Evolutionary conservation across 1,140 invertebrate genomes (phyloP).

Genomic region (Orussus abietinus): DNA sequence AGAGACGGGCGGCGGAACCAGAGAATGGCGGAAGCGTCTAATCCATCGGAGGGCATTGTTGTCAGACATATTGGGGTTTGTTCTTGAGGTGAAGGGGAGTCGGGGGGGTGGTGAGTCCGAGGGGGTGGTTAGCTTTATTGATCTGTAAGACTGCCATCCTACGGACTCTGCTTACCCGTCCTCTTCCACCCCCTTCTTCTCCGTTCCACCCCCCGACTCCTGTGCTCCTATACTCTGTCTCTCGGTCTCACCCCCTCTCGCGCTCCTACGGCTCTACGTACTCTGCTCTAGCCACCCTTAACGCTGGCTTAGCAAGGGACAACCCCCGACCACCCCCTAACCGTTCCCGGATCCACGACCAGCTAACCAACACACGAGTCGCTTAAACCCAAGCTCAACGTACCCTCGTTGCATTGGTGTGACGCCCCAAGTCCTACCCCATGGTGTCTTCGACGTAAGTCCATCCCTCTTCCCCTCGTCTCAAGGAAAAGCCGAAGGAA

Average conservation of each 20-base stretch:
- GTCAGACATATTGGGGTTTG: conserved; percentile 52
- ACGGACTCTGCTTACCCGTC: conserved; percentile 29
- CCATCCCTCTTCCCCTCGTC: conserved; percentile 18
- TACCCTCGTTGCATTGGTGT: conserved; percentile 38
- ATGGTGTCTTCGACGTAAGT: conserved; percentile 29
- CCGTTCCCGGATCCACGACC: conserved; percentile 36
- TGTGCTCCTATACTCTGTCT: conserved; percentile 12
- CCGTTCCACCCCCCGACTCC: conserved; percentile 28
- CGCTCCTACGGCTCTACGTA: conserved; percentile 23
- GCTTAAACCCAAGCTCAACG: conserved; percentile 41
- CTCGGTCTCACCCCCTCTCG: conserved; percentile 8
- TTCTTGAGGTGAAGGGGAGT: conserved; percentile 46
- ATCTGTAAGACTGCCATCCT: conserved; percentile 55
- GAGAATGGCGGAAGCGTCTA: conserved; percentile 40
- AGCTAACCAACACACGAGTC: conserved; percentile 44
- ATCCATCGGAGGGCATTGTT: conserved; percentile 48
- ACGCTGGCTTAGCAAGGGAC: conserved; percentile 47
- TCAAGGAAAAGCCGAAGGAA: no score
- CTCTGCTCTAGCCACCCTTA: conserved; percentile 44
- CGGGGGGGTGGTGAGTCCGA: conserved; percentile 17
- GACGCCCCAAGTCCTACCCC: conserved; percentile 33
- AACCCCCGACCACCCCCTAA: conserved; percentile 25
- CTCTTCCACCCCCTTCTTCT: conserved; percentile 22
- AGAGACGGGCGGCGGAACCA: conserved; percentile 3
- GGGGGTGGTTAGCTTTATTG: conserved; percentile 55